These are phyloP conservation scores for Ormyrus pomaceus DNA, from an alignment of 2,888 invertebrate species.

Conservation along the genomic window DNA sequence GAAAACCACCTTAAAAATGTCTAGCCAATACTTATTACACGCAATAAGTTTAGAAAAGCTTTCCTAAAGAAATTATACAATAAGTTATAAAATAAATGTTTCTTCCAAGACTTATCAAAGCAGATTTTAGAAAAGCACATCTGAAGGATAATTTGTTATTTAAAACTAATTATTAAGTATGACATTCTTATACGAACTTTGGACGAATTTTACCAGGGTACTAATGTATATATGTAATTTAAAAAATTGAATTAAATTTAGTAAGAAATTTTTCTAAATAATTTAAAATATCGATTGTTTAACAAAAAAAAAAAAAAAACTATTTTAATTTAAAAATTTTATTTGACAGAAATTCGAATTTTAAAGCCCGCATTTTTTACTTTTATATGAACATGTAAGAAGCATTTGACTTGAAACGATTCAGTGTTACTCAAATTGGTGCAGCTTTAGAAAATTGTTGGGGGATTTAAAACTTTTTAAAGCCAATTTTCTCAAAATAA, in stretches of 20 bases:
- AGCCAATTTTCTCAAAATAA: too few species aligned
- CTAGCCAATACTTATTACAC: too few species aligned
- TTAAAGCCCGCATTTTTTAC: too few species aligned
- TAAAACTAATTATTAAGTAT: neutral
- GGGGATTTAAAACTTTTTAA: too few species aligned
- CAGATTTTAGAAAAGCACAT: too few species aligned
- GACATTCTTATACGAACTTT: slow-evolving; percentile 7
- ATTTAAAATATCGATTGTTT: slow-evolving; percentile 3
- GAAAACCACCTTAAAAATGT: too few species aligned
- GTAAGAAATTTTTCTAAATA: slow-evolving; percentile 46
- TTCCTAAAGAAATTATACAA: neutral
- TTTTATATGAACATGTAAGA: too few species aligned
- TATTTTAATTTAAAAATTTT: too few species aligned
- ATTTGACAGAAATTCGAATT: neutral
- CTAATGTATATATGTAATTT: slow-evolving; percentile 55
- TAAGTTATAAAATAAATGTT: neutral
- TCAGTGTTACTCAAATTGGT: too few species aligned
- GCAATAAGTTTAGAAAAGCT: neutral
- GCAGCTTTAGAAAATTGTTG: too few species aligned
- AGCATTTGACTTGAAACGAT: too few species aligned
- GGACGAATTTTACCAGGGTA: slow-evolving; percentile 56
- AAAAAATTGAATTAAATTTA: slow-evolving; percentile 37
- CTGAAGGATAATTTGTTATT: too few species aligned
- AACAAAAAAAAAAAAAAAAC: neutral
- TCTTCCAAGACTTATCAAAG: neutral